Evolutionary conservation across 2,113 vertebrate genomes (phyloP).

Genomic region (Martes martes): DNA sequence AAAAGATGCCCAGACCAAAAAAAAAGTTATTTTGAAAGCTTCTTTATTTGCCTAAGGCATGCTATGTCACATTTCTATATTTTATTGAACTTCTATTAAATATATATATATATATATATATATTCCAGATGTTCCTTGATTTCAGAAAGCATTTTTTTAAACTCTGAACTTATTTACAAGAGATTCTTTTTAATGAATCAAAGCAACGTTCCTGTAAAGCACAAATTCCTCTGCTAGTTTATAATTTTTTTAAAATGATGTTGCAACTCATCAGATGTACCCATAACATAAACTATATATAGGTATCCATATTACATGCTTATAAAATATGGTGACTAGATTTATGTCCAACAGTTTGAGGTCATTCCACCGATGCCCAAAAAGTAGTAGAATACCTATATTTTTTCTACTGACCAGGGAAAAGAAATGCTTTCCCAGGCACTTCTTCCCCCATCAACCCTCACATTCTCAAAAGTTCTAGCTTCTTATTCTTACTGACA

Average conservation of each 20-base stretch:
- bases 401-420: neutral
- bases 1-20: neutral
- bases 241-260: slow-evolving; percentile 33
- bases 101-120: neutral
- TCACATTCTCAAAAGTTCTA: neutral
- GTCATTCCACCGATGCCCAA: neutral
- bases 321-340: neutral
- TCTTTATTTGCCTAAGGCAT: slow-evolving; percentile 39
- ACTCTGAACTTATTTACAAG: slow-evolving; percentile 22
- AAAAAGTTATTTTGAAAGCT: neutral
- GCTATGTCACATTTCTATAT: slow-evolving; percentile 17
- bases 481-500: neutral
- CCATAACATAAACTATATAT: neutral
- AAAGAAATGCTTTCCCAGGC: neutral
- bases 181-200: slow-evolving; percentile 6
- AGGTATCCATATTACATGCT: neutral
- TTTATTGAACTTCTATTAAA: slow-evolving; percentile 51
- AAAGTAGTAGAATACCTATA: neutral
- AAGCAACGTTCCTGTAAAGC: neutral
- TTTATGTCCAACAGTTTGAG: neutral
- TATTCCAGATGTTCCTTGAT: slow-evolving; percentile 48
- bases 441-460: neutral
- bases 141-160: slow-evolving; percentile 46
- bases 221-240: neutral
- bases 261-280: neutral